Evolutionary conservation across 2,888 invertebrate genomes (phyloP).

Genomic region (Lacanobia oleracea): DNA sequence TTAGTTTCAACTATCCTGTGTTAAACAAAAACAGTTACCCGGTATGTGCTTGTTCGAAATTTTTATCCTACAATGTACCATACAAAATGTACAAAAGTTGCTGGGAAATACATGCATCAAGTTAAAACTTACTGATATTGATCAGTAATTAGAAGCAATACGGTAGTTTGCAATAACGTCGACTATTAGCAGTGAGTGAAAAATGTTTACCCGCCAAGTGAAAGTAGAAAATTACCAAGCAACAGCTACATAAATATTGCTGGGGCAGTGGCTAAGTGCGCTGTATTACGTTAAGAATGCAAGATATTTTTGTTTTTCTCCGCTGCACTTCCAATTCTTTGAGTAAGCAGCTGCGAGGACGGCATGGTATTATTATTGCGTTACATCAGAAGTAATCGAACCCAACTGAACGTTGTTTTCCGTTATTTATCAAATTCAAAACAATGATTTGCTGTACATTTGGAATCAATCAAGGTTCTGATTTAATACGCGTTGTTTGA

Average conservation of each 20-base stretch:
- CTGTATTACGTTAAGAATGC: constrained; percentile 69
- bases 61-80: background rate
- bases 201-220: constrained; percentile 69
- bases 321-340: constrained; percentile 66
- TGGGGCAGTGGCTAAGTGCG: constrained; percentile 48
- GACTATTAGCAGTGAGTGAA: constrained; percentile 59
- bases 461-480: constrained; percentile 28
- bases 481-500: constrained; percentile 10
- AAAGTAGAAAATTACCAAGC: constrained; percentile 72
- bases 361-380: constrained; percentile 20
- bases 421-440: constrained; percentile 28
- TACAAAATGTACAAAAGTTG: constrained; percentile 11
- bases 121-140: constrained; percentile 47
- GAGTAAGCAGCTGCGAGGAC: constrained; percentile 40
- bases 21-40: constrained; percentile 66
- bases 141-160: constrained; percentile 59
- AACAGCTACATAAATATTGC: constrained; percentile 40
- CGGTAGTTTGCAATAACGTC: constrained; percentile 54
- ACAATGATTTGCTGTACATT: constrained; percentile 29
- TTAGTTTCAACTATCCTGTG: constrained; percentile 75
- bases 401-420: constrained; percentile 11
- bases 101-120: constrained; percentile 58
- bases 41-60: constrained; percentile 67
- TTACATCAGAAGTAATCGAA: constrained; percentile 10
- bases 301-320: constrained; percentile 71